Evolutionary conservation across 2,113 vertebrate species (phyloP), one percentile per base, ranked within the genome.

Genomic region (Microcebus lehilahytsara): DNA sequence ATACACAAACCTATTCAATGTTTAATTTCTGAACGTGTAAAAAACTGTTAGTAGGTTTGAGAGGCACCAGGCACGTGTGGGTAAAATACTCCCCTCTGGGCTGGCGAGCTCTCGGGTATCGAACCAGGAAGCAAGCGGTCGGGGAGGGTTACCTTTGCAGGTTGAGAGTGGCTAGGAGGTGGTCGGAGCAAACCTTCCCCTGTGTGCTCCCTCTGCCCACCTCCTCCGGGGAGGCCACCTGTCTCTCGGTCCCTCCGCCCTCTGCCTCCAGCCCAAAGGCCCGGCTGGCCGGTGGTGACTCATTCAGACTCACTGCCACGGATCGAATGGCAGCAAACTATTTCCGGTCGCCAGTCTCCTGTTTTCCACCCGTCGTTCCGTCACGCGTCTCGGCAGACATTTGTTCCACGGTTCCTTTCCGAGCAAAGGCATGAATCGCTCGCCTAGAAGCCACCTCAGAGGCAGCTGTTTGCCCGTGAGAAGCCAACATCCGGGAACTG

Each of bases 341-440:
- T 98, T 98, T 98, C 98, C 98, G 95, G 98, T 98, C 97, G 98
- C 98, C 98, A 97, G 97, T 98, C 96, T 98, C 98, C 97, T 97
- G 97, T 98, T 98, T 98, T 98, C 98, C 97, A 98, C 94, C 98
- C 98, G 98, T 99, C 98, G 97, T 97, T 98, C 97, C 99, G 99
- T 98, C 98, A 98, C 98, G 98, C 98, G 98, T 98, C 98, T 98
- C 98, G 99, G 99, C 99, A 99, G 99, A 99, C 99, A 99, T 99
- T 98, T 99, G 98, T 99, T 99, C 99, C 98, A 98, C 98, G 99
- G 99, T 99, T 99, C 99, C 98, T 99, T 98, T 99, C 98, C 98
- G 98, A 98, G 98, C 98, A 99, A 98, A 98, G 99, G 99, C 99
- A 99, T 99, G 99, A 99, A 99, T 99, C 99, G 99, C 98, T 98